phyloP scores from a whole-genome alignment of 2,888 invertebrate species.

The Lydus trimaculatus region DNA sequence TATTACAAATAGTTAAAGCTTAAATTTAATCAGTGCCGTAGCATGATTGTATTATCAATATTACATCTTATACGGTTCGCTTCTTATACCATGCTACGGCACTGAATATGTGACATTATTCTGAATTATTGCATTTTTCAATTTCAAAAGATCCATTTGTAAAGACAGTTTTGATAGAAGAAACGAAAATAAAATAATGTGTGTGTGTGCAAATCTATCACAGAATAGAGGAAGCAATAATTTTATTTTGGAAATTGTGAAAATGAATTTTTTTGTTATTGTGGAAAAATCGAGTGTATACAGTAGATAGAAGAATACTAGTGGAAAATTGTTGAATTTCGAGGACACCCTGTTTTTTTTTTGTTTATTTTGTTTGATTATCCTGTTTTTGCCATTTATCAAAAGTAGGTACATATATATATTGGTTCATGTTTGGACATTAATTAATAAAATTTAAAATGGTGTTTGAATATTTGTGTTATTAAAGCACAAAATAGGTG shows the following conservation, averaged over 20 bases:
- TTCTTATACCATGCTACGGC: background rate
- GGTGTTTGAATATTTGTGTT: background rate
- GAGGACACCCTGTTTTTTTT: background rate
- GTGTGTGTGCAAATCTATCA: background rate
- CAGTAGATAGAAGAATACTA: background rate
- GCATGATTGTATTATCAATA: too few species aligned
- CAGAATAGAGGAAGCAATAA: constrained; percentile 3
- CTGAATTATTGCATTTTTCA: background rate
- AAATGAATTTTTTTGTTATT: background rate
- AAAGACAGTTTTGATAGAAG: background rate
- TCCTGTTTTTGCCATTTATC: too few species aligned
- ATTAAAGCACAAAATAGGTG: constrained; percentile 9
- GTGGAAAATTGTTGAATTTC: background rate
- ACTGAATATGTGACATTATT: background rate
- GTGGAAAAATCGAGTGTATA: background rate
- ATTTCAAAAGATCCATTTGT: background rate
- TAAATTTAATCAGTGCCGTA: background rate
- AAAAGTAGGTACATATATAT: too few species aligned
- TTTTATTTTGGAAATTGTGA: background rate
- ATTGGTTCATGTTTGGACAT: too few species aligned
- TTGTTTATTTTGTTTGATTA: too few species aligned
- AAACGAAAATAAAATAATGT: background rate
- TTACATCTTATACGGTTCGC: background rate
- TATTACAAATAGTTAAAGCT: constrained; percentile 8
- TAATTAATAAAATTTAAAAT: background rate